Conservation (phyloP, 2,888 invertebrate genomes). For the Clunio marinus region DNA sequence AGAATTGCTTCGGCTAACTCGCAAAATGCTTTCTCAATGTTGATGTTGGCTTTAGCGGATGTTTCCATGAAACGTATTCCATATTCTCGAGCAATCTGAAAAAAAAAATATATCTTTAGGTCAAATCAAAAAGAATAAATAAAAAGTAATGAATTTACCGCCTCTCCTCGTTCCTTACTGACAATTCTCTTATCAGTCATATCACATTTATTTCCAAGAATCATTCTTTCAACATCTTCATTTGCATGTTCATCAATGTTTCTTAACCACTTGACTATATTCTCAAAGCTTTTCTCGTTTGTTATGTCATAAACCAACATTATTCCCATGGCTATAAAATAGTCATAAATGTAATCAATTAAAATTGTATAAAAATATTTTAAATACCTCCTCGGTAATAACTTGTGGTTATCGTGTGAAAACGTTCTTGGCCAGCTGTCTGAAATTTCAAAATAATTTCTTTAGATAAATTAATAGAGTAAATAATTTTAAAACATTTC, state of each 20-base stretch:
- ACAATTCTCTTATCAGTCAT: conserved; percentile 94
- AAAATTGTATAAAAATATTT: too few species aligned
- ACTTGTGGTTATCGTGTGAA: conserved; percentile 97
- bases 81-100: conserved; percentile 28
- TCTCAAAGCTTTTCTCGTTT: conserved; percentile 95
- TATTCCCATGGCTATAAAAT: conserved; percentile 93
- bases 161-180: conserved; percentile 87
- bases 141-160: conserved; percentile 73
- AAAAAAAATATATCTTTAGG: conserved; percentile 7
- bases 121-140: too few species aligned
- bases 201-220: conserved; percentile 96
- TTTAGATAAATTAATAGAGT: conserved; percentile 53
- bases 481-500: too few species aligned
- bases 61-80: conserved; percentile 84
- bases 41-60: conserved; percentile 94
- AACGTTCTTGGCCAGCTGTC: conserved; percentile 95
- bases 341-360: too few species aligned
- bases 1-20: conserved; percentile 92
- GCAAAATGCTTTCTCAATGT: conserved; percentile 93
- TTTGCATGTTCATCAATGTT: conserved; percentile 99
- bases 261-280: conserved; percentile 96
- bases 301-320: conserved; percentile 97
- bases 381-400: conserved; percentile 70
- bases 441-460: conserved; percentile 39
- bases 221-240: conserved; percentile 98